These are phyloP conservation scores for Sebastes miniatus DNA, from an alignment of 2,797 vertebrate genomes.

Conservation along the genomic window DNA sequence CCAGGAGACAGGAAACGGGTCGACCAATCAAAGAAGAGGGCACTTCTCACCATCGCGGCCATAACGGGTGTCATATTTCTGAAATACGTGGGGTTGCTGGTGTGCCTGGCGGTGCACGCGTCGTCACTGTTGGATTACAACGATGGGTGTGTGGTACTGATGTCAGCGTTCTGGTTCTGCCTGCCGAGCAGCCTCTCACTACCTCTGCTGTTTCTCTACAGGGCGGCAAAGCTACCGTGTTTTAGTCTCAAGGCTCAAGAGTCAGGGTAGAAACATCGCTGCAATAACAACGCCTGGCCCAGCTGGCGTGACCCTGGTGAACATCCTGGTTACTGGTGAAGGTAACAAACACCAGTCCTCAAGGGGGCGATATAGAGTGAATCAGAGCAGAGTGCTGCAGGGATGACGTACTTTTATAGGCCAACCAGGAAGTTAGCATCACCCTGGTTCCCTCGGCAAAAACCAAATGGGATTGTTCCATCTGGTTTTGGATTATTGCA, in stretches of 20 bases:
- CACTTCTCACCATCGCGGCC: background rate
- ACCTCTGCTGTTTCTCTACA: constrained; percentile 10
- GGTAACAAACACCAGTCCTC: no score
- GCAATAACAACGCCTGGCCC: no score
- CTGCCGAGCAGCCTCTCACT: constrained; percentile 1
- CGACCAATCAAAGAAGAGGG: background rate
- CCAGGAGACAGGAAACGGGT: background rate
- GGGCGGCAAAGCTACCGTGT: background rate
- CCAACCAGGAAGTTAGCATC: no score
- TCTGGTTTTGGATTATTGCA: no score
- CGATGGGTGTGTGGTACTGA: background rate
- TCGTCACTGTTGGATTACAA: rapidly evolving
- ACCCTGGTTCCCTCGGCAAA: no score
- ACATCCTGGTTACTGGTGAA: no score
- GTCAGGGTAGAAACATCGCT: no score
- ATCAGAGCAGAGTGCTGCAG: no score
- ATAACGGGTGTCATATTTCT: background rate
- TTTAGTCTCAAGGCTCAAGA: background rate
- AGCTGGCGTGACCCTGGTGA: rapidly evolving
- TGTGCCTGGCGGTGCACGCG: background rate
- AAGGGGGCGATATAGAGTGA: no score
- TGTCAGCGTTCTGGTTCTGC: background rate
- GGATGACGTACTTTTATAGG: rapidly evolving
- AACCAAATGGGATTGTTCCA: no score
- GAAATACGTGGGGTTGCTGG: background rate